Percentiles rank a stretch among this genome's conserved stretches.
These are phyloP conservation scores for Coregonus clupeaformis DNA, from an alignment of 2,113 vertebrate species.

Conservation along the genomic window DNA sequence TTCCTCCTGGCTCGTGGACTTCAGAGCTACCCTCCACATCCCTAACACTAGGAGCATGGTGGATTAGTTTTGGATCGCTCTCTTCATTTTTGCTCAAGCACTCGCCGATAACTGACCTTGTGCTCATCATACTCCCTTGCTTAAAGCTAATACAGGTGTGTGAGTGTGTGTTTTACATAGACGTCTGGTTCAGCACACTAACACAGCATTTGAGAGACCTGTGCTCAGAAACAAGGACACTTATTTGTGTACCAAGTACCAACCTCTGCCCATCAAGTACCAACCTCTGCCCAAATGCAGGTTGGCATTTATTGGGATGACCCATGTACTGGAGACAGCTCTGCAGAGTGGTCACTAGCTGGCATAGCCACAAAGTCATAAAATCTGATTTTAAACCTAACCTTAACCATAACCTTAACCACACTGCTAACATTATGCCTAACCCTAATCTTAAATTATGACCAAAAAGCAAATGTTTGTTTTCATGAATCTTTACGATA, in stretches of 20 bases:
- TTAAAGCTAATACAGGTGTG: constrained; percentile 32
- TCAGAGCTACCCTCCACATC: constrained; percentile 51
- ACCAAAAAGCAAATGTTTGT: no score
- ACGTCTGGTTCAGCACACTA: constrained; percentile 17
- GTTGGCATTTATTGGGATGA: no score
- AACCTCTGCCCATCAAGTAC: background rate
- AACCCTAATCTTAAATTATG: no score
- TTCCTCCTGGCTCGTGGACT: constrained; percentile 48
- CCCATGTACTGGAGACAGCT: no score
- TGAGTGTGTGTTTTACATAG: constrained; percentile 7
- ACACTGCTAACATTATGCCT: no score
- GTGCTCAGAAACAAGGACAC: background rate
- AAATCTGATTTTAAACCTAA: no score
- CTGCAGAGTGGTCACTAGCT: no score
- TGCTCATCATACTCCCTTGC: constrained; percentile 49
- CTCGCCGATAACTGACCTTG: constrained; percentile 44
- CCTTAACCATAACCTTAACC: no score
- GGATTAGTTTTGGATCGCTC: constrained; percentile 54
- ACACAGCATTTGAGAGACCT: background rate
- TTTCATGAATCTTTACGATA: no score
- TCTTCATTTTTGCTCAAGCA: constrained; percentile 37
- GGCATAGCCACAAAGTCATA: no score
- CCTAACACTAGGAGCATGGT: constrained; percentile 61
- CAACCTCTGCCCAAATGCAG: background rate
- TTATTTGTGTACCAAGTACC: background rate